Evolutionary conservation across 2,888 invertebrate species (phyloP), one percentile per base, ranked within the genome.

Genomic region (Tethea ocularis): DNA sequence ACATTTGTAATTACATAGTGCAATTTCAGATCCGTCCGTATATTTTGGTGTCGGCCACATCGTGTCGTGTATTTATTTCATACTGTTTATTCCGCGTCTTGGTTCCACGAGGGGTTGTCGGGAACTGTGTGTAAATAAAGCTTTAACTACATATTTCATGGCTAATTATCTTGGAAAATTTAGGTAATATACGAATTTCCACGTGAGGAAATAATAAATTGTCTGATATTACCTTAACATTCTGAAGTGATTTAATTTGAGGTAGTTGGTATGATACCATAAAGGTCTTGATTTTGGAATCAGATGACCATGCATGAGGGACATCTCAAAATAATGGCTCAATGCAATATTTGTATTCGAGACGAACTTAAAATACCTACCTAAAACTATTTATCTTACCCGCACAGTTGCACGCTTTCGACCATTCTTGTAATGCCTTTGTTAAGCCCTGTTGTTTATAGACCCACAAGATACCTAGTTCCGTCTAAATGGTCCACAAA

Each of bases 1-100:
- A 57, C 57, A 57, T 26, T 71, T 65, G 69, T 72, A 73, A 74
- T 74, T 67, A 71, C 62, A 66, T 61, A 56, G 63, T 66, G 63
- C 61, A 62, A 61, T 61, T 58, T 22, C 51, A 20, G 24, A 29
- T 52, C 38, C 20, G 46, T 46, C 15, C 46, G 46, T 46, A 46
- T 46, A 20, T 46, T 46, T 10, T 20, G 56, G 4, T 56, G 22
- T 55, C 38, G 56, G 55, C 51, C 52, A 55, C 64, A 72, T 15
- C 36, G 24, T 51, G n/a, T 60, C 51, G 59, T 46, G n/a, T 62
- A 61, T 56, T 63, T 64, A 57, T 60, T 52, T 53, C 53, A 58
- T 29, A 20, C 71, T 62, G 63, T 56, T 63, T 72, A 70, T 68
- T 71, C 57, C 63, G 55, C 46, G 55, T 61, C 67, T 66, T 66